Base-by-base conservation (phyloP, 2,888 invertebrate species). In the Acronicta leporina region DNA sequence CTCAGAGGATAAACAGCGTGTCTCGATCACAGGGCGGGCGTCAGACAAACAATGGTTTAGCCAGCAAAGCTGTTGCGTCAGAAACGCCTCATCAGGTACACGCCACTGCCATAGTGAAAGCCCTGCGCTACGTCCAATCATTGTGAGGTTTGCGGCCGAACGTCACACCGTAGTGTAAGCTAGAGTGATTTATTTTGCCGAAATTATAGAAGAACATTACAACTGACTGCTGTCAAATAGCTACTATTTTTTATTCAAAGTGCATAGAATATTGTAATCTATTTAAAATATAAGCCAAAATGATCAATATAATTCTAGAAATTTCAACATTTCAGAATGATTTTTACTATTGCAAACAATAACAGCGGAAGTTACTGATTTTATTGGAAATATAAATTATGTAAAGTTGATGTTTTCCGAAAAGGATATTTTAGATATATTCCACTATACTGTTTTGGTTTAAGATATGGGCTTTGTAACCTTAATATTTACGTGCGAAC, bases 1-100 rank as follows among this genome's bases (percentile, higher is more conserved):
- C 61, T 25, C 54, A 14, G 43, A 16, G 20, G 33, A 54, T 57
- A 77, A 68, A 72, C 63, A 72, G 48, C 46, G 45, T 55, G 60
- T 68, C 63, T 58, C 42, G 63, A 77, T 76, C 72, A 75, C 72
- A 69, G 68, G 49, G 27, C 63, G 57, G 68, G 73, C 73, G 73
- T 70, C 67, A 35, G 42, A 75, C 82, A 89, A 90, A 90, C 90
- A 90, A 87, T 85, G 85, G 85, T 86, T 84, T 68, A 75, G 84
- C 59, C 46, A 54, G 75, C 58, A 65, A 72, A 70, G 69, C 78
- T 75, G 80, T 77, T 58, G 77, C 79, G 79, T 73, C 75, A 79
- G 80, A 77, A 86, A 82, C 80, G 85, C 84, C 82, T 87, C 87
- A 87, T 91, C 86, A 90, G 83, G 81, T 73, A 75, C 73, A 77